A percentile compares a stretch with the other conserved stretches of the same genome.
Evolutionary conservation across 1,140 invertebrate species (phyloP).

Genomic region (Zaprionus gabonicus): DNA sequence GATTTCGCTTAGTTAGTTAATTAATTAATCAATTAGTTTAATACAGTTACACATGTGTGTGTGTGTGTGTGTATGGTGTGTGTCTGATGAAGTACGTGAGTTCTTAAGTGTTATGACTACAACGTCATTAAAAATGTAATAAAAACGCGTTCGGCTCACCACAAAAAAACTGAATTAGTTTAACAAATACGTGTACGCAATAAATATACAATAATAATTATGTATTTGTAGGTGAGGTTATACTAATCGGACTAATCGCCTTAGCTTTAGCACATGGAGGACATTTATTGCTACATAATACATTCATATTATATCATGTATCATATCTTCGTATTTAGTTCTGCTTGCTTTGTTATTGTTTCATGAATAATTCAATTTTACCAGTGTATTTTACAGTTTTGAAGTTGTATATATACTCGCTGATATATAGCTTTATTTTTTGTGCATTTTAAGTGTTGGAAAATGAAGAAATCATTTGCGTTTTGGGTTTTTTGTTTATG

Average conservation of each 20-base stretch:
- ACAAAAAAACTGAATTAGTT: slow-evolving; percentile 58
- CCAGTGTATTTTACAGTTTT: slow-evolving; percentile 29
- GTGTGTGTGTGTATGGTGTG: not conserved
- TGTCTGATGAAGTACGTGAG: slow-evolving; percentile 1
- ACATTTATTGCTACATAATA: slow-evolving; percentile 80
- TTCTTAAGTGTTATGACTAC: slow-evolving; percentile 74
- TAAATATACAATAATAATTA: slow-evolving; percentile 43
- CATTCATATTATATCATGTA: slow-evolving; percentile 47
- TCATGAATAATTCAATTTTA: slow-evolving; percentile 5
- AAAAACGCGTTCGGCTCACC: slow-evolving; percentile 52
- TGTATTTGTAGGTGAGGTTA: not conserved
- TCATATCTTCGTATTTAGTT: slow-evolving; percentile 28
- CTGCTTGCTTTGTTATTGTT: slow-evolving; percentile 2
- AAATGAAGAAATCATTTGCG: slow-evolving; percentile 22
- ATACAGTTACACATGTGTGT: not conserved
- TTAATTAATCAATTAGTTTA: slow-evolving; percentile 50
- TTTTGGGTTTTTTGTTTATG: not conserved
- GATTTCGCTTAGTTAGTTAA: slow-evolving; percentile 32
- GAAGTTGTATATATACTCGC: no score
- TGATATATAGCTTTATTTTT: slow-evolving; percentile 10
- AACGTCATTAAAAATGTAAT: slow-evolving; percentile 79
- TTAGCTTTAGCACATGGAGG: slow-evolving; percentile 84
- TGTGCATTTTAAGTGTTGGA: slow-evolving; percentile 23
- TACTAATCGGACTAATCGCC: slow-evolving; percentile 56
- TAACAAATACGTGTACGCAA: slow-evolving; percentile 66